Evolutionary conservation across 2,797 vertebrate species (phyloP).

Genomic region (Percopsis omiscomaycus): DNA sequence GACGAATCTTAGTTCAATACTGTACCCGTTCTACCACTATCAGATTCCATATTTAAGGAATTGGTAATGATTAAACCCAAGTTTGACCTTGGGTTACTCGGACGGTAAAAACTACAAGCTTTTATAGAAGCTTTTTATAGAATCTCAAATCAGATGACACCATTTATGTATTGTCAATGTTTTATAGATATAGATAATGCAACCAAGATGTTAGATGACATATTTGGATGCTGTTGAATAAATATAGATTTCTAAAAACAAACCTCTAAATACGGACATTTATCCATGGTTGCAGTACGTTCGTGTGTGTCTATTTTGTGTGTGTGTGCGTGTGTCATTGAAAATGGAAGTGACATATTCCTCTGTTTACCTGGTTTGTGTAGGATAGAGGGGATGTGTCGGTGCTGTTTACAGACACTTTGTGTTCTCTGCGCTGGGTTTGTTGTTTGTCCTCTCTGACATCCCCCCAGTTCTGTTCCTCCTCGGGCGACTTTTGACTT

Average conservation of each 20-base stretch:
- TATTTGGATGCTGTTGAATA: not conserved
- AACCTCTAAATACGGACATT: not conserved
- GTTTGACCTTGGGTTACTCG: not conserved
- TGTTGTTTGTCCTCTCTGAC: constrained; percentile 32
- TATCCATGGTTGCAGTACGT: not conserved
- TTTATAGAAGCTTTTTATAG: not conserved
- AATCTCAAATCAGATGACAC: constrained; percentile 6
- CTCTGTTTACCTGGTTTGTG: constrained; percentile 26
- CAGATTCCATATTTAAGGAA: constrained; percentile 2
- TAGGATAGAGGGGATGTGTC: constrained; percentile 14
- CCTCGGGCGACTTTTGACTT: constrained; percentile 49
- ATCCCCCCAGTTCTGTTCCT: constrained; percentile 37
- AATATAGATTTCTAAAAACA: not conserved
- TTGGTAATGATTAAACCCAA: not conserved
- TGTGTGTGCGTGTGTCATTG: constrained; percentile 2
- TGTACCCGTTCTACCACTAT: not conserved
- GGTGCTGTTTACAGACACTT: constrained; percentile 11
- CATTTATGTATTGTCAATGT: not conserved
- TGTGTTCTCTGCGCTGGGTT: constrained; percentile 23
- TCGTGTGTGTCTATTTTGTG: not conserved
- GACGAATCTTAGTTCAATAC: not conserved
- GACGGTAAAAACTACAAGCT: not conserved
- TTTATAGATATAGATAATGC: not conserved
- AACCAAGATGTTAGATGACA: not conserved
- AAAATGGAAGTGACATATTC: not conserved